Evolutionary conservation across 2,797 vertebrate genomes (phyloP).

Genomic region (Hyperoplus immaculatus): DNA sequence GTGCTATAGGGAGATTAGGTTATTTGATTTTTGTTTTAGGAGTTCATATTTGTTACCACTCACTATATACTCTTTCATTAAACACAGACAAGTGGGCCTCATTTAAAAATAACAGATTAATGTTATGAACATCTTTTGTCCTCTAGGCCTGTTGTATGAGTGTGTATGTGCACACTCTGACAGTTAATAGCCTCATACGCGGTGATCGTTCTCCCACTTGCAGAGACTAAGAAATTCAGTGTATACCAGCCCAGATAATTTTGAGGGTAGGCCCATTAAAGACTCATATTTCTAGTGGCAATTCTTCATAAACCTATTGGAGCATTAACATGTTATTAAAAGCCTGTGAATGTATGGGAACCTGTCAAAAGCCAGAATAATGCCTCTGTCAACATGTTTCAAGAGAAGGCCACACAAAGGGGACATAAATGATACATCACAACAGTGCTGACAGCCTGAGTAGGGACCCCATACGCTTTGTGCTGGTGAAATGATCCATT

Average conservation of each 20-base stretch:
- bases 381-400: conserved; percentile 74
- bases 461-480: conserved; percentile 77
- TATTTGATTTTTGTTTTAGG: conserved; percentile 53
- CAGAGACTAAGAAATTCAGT: conserved; percentile 43
- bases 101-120: conserved; percentile 51
- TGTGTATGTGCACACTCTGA: conserved; percentile 4
- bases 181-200: conserved; percentile 47
- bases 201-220: conserved; percentile 45
- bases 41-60: conserved; percentile 58
- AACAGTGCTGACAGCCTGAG: conserved; percentile 76
- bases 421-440: conserved; percentile 84
- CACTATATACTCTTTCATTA: conserved; percentile 57
- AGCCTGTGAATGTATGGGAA: conserved; percentile 79
- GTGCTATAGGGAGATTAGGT: conserved; percentile 42
- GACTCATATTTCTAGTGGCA: conserved; percentile 65
- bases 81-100: conserved; percentile 43
- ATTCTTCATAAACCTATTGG: conserved; percentile 72
- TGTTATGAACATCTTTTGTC: conserved; percentile 49
- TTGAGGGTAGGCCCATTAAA: conserved; percentile 58
- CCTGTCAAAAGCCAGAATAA: conserved; percentile 79
- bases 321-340: conserved; percentile 78
- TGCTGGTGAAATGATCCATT: conserved; percentile 73
- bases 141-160: conserved; percentile 20
- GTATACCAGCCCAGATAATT: conserved; percentile 53
- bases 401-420: conserved; percentile 74